Conservation (phyloP, 35 echinoderm and acorn worm species). For the Diadema setosum region DNA sequence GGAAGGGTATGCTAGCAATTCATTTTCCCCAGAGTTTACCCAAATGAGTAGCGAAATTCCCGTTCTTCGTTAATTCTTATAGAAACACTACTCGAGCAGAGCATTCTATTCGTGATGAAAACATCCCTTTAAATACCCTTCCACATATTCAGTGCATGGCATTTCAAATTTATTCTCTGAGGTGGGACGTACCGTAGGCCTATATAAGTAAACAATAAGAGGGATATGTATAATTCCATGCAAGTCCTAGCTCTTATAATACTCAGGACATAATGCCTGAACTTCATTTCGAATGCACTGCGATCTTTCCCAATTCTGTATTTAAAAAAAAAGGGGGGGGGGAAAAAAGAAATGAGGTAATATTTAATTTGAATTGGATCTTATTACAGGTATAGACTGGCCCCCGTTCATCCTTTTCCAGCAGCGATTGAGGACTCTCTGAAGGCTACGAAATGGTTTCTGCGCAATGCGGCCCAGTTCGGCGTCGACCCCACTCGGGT, state of each 20-base stretch:
- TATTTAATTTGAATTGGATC: not conserved
- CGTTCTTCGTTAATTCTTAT: too few relatives aligned
- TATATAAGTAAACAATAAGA: too few relatives aligned
- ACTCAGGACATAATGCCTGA: not conserved
- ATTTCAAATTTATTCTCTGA: too few relatives aligned
- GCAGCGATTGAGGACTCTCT: slow-evolving; percentile 67
- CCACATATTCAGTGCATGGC: too few relatives aligned
- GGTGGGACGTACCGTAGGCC: too few relatives aligned
- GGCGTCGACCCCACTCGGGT: slow-evolving; percentile 52
- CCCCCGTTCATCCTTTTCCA: slow-evolving; percentile 80
- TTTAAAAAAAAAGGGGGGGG: not conserved
- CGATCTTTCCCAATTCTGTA: not conserved
- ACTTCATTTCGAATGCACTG: not conserved
- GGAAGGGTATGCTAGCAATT: too few relatives aligned
- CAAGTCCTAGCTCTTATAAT: not conserved
- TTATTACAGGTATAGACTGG: slow-evolving; percentile 72
- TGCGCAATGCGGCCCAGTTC: slow-evolving; percentile 45
- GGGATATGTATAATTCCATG: too few relatives aligned
- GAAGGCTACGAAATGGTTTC: slow-evolving; percentile 61
- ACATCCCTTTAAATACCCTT: too few relatives aligned
- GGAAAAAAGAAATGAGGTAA: not conserved
- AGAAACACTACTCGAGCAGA: too few relatives aligned
- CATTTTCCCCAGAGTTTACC: too few relatives aligned
- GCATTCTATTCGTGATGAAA: too few relatives aligned
- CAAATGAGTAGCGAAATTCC: too few relatives aligned